These are phyloP conservation scores for Macrosteles quadrilineatus DNA, from an alignment of 1,140 invertebrate genomes.

Conservation along the genomic window DNA sequence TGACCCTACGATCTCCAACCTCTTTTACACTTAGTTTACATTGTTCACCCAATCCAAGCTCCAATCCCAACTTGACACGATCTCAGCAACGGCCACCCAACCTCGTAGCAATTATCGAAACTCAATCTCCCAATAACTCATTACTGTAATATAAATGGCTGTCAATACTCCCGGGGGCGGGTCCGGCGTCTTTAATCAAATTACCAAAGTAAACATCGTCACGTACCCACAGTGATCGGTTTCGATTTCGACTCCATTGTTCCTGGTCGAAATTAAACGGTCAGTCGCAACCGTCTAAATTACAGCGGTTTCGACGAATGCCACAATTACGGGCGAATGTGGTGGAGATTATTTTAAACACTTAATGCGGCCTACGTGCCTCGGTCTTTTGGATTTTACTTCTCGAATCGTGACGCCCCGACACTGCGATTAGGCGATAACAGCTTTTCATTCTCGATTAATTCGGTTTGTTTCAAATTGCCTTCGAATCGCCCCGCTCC, in stretches of 20 bases:
- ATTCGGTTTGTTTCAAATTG: conserved; percentile 19
- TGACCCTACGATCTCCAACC: no score
- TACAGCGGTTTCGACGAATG: conserved; percentile 19
- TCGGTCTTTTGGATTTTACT: conserved; percentile 2
- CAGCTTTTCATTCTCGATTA: conserved; percentile 4
- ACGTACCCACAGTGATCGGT: conserved; percentile 6
- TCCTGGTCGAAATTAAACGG: conserved; percentile 15
- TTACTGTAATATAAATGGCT: conserved; percentile 10
- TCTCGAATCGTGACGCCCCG: not conserved
- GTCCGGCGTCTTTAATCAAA: conserved; percentile 17
- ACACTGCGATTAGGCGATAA: conserved; percentile 4
- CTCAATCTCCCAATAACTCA: conserved; percentile 7
- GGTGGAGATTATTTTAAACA: conserved; percentile 26
- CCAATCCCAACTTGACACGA: no score
- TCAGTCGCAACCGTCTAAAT: not conserved
- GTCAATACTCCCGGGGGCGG: no score
- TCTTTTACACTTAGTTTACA: no score
- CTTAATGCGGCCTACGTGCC: conserved; percentile 18
- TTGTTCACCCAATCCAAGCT: no score
- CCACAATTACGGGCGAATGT: conserved; percentile 22
- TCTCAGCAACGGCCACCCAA: no score
- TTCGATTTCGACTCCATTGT: conserved; percentile 22
- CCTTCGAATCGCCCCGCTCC: not conserved
- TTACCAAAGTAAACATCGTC: conserved; percentile 6
- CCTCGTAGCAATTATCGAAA: not conserved